Base-by-base conservation (phyloP, 2,113 vertebrate genomes). In the Pterophyllum scalare region DNA sequence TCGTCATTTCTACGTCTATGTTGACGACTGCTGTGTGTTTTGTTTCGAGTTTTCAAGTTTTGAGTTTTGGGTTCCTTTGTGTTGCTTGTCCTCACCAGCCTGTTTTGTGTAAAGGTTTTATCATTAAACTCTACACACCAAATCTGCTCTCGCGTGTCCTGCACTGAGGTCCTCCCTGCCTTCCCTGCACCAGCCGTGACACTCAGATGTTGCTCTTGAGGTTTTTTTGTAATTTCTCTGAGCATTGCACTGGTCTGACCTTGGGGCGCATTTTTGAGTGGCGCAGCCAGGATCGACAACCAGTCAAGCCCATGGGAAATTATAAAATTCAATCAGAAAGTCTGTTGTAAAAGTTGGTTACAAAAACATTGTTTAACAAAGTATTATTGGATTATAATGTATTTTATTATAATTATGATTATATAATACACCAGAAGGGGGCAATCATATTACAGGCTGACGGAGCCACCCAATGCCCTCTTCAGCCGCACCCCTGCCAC, bases 361-460 rank as follows among this genome's bases (percentile, higher is more conserved):
- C 0, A 17, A 17, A 70, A 49, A 67, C 0, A 0, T 67, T 70
- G 40, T 46, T 70, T 13, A 49, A 0, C 12, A 20, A 52, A n/a
- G 52, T 10, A n/a, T 3, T 15, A 19, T n/a, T 56, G 19, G 7
- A 10, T n/a, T n/a, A n/a, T 56, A 56, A 2, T 56, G 52, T n/a
- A 52, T 52, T 28, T 7, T 49, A 52, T 70, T 28, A 26, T 28
- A 67, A 70, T 52, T 70, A 49, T 70, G 12, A 70, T 49, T 43
- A 20, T 43, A 20, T 1, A 52, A 52, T 19, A 0, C 15, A 20
- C 43, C 24, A 70, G 1, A 46, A 70, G 65, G 10, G 17, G 43
- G 10, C 65, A 70, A 52, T 49, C 1, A 31, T 10, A 70, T 28
- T 70, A 70, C 17, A 67, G 62, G 22, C 22, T 26, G 62, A 67